Base-by-base conservation (phyloP, 2,113 vertebrate species). In the Pomatorhinus ruficollis region DNA sequence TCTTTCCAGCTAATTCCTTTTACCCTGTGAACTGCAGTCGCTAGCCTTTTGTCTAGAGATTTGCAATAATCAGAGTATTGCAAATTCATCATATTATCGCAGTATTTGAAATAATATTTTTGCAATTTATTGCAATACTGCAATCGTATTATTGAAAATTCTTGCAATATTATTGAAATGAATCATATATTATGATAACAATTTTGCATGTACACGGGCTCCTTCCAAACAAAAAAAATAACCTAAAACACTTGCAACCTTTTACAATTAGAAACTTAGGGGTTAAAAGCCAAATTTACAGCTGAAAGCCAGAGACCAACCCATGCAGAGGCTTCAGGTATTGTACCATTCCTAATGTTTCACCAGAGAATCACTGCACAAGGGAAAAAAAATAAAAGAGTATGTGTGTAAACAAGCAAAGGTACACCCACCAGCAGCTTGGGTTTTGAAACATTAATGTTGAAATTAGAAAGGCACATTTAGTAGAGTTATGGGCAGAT, bases 391-490 rank as follows among this genome's bases (percentile, higher is more conserved):
- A 37, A 59, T 16, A 22, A 35, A 40, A 27, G n/a, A 23, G 0
- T 1, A 63, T 49, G 28, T 25, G 52, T 87, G 64, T 83, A 88
- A 92, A 96, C 90, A 95, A 78, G 68, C 33, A 83, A 61, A 76
- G 5, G 1, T 45, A 95, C 60, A 94, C 70, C 60, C 90, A 89
- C 86, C 59, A 93, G 69, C 85, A 83, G 49, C 90, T 64, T 84
- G 40, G 37, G 65, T 75, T 96, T 87, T 90, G 86, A 93, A 94
- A 92, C 92, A 83, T 63, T 69, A 68, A 87, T 80, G 90, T 22
- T 82, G 83, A 96, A 94, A 95, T 88, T 52, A 93, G 79, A 86
- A 95, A 92, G 52, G 64, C 92, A 75, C 47, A 56, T 90, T 92
- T 83, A 37, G 4, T 78, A 90, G 82, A 88, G 79, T 81, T 94